These are phyloP conservation scores for Mactromeris polynyma DNA, from an alignment of 2,888 invertebrate species.

Conservation along the genomic window DNA sequence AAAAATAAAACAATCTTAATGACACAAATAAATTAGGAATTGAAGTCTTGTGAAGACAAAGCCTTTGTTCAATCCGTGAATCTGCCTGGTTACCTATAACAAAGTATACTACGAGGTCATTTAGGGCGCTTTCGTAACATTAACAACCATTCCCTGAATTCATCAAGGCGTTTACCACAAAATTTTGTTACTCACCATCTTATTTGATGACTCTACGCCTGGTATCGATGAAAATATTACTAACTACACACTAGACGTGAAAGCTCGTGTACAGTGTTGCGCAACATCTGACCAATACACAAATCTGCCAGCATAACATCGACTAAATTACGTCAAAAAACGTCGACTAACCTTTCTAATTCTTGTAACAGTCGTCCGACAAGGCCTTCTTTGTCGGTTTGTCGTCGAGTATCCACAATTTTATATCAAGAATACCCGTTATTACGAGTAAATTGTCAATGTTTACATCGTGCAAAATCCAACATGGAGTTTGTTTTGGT, in stretches of 20 bases:
- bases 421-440: slow-evolving; percentile 26
- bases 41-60: not conserved
- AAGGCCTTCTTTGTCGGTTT: slow-evolving; percentile 67
- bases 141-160: not conserved
- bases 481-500: slow-evolving; percentile 80
- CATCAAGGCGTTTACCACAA: slow-evolving; percentile 23
- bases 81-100: slow-evolving; percentile 33
- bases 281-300: slow-evolving; percentile 56
- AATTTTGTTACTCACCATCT: slow-evolving; percentile 19
- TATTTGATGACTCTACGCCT: slow-evolving; percentile 22
- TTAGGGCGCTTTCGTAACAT: not conserved
- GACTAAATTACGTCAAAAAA: slow-evolving; percentile 24
- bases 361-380: slow-evolving; percentile 65
- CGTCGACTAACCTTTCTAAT: slow-evolving; percentile 64
- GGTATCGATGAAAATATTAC: not conserved
- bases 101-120: slow-evolving; percentile 28
- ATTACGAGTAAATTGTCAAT: slow-evolving; percentile 52
- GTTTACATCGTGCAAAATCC: slow-evolving; percentile 73
- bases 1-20: not conserved
- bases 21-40: not conserved
- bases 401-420: slow-evolving; percentile 69
- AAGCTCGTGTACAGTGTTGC: slow-evolving; percentile 48
- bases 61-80: slow-evolving; percentile 1
- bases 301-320: slow-evolving; percentile 25
- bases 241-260: not conserved